Evolutionary conservation across 2,797 vertebrate genomes (phyloP).

Genomic region (Notoglanidium macrostoma): DNA sequence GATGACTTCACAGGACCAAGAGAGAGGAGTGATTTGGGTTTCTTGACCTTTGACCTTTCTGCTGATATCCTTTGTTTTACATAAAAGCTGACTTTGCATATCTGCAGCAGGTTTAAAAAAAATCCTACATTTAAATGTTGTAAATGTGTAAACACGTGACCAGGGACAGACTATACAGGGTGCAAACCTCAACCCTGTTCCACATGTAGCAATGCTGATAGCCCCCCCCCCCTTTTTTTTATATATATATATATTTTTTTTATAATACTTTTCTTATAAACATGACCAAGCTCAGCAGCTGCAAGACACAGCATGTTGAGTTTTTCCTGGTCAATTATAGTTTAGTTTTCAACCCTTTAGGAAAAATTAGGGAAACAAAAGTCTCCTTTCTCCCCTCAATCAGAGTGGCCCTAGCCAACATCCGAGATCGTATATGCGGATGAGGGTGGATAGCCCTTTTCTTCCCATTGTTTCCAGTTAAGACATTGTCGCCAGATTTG

Average conservation of each 20-base stretch:
- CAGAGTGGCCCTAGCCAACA: no score
- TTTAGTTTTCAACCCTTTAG: neutral
- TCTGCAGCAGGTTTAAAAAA: neutral
- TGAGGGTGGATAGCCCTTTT: neutral
- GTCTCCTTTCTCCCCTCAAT: no score
- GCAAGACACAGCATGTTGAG: neutral
- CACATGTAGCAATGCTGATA: no score
- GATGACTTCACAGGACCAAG: constrained; percentile 97
- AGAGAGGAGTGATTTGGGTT: constrained; percentile 94
- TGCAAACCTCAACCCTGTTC: no score
- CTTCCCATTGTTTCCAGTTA: neutral
- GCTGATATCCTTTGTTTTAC: constrained; percentile 90
- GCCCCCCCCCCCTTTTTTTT: no score
- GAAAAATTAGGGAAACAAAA: no score
- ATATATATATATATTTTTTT: no score
- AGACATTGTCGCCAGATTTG: neutral
- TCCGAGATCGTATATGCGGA: neutral
- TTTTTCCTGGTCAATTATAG: neutral
- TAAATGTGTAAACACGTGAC: neutral
- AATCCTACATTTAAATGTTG: neutral
- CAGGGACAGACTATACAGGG: neutral
- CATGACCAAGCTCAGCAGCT: no score
- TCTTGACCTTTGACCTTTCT: constrained; percentile 91
- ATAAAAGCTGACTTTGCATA: neutral
- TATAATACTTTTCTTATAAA: no score